phyloP scores from a whole-genome alignment of 2,888 invertebrate species.

The Nudaria mundana region DNA sequence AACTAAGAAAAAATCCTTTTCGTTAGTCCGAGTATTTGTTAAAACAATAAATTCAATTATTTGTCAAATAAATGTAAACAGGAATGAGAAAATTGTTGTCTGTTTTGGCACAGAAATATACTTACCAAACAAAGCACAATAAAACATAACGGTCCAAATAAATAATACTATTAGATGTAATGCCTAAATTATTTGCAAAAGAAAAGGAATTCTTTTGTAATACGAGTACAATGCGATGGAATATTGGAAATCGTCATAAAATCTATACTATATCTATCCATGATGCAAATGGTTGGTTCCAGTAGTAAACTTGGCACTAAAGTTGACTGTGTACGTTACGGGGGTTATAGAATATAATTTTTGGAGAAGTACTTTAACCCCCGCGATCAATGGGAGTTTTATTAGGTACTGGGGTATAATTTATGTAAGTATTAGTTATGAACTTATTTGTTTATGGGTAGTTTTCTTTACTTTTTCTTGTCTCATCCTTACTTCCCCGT shows the following conservation, averaged over 20 bases:
- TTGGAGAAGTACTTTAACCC: background rate
- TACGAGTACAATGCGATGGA: slow-evolving; percentile 5
- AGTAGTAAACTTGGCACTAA: slow-evolving; percentile 11
- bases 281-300: slow-evolving; percentile 14
- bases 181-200: slow-evolving; percentile 6
- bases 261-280: slow-evolving; percentile 16
- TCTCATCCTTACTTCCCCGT: no score
- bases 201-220: slow-evolving; percentile 8
- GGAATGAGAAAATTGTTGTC: no score
- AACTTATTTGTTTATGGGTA: no score
- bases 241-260: slow-evolving; percentile 11
- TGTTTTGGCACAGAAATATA: no score
- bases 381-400: no score
- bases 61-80: no score
- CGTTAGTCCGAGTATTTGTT: no score
- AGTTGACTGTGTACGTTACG: slow-evolving; percentile 5
- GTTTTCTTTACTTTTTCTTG: no score
- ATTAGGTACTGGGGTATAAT: no score
- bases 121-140: background rate
- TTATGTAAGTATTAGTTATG: no score
- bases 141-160: slow-evolving; percentile 17
- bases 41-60: no score
- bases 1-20: no score
- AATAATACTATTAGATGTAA: slow-evolving; percentile 2
- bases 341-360: background rate